A percentile compares a stretch with the other conserved stretches of the same genome.
phyloP scores from a whole-genome alignment of 2,888 invertebrate species.

The Strigamia maritima region DNA sequence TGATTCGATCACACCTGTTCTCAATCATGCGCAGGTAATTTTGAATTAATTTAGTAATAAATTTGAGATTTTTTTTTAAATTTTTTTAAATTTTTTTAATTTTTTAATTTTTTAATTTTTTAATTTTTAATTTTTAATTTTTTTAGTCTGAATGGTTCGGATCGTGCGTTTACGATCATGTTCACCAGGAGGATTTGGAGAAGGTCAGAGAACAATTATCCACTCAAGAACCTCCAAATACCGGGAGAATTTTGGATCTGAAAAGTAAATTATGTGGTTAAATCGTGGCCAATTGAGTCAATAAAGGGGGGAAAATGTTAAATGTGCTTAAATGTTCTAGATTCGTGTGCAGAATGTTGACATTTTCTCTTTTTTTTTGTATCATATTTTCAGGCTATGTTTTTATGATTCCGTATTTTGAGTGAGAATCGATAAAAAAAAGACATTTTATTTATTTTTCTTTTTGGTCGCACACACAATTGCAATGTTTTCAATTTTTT shows the following conservation, averaged over 20 bases:
- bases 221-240: conserved; percentile 93
- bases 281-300: neutral
- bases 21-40: conserved; percentile 86
- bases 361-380: conserved; percentile 33
- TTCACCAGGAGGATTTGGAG: conserved; percentile 97
- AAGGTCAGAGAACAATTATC: conserved; percentile 92
- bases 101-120: neutral
- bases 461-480: neutral
- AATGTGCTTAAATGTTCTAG: neutral
- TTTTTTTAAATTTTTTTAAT: neutral
- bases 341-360: conserved; percentile 30
- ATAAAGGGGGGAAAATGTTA: neutral
- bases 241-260: conserved; percentile 90
- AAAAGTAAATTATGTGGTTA: conserved; percentile 60
- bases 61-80: conserved; percentile 17
- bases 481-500: conserved; percentile 41
- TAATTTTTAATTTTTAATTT: conserved; percentile 34
- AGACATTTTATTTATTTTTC: conserved; percentile 37
- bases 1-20: conserved; percentile 95
- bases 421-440: neutral
- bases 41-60: too few relatives aligned
- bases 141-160: conserved; percentile 92
- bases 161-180: conserved; percentile 88
- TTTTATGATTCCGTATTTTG: conserved; percentile 23
- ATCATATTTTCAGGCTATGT: neutral